Conservation (phyloP, 2,888 invertebrate species). For the Mantis religiosa region DNA sequence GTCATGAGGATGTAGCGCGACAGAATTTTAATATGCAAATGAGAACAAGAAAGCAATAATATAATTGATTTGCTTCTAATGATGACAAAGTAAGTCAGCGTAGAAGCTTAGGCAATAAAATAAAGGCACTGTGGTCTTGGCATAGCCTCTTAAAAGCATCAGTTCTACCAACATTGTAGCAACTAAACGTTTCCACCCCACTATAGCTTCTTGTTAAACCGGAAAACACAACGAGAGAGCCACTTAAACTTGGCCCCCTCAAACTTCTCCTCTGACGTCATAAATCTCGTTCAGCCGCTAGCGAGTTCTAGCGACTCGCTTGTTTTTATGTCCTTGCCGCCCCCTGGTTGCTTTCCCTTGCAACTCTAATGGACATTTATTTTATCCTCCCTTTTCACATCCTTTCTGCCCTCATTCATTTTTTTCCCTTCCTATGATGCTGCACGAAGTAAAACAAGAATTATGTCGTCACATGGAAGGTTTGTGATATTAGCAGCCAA, state of each 20-base stretch:
- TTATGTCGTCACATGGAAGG: neutral
- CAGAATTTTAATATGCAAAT: too few species aligned
- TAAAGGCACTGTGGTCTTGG: too few species aligned
- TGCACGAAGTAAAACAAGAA: neutral
- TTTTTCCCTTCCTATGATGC: neutral
- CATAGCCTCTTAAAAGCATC: neutral
- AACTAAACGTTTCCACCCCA: neutral
- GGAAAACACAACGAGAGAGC: neutral
- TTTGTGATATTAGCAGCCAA: neutral
- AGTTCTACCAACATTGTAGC: neutral
- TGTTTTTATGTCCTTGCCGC: neutral
- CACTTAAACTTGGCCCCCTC: slow-evolving; percentile 1
- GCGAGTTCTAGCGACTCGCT: neutral
- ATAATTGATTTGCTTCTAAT: too few species aligned
- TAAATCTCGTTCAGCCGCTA: neutral
- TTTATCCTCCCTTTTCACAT: neutral
- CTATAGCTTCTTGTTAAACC: neutral
- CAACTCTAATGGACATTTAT: neutral
- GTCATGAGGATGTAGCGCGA: too few species aligned
- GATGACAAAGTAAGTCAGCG: too few species aligned
- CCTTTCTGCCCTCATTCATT: neutral
- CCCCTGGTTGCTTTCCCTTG: neutral
- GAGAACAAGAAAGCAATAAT: too few species aligned
- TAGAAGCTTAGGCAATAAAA: too few species aligned
- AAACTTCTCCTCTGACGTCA: neutral